Evolutionary conservation across 2,797 vertebrate genomes (phyloP), one percentile per base, ranked within the genome.

Genomic region (Muscicapa comitata): DNA sequence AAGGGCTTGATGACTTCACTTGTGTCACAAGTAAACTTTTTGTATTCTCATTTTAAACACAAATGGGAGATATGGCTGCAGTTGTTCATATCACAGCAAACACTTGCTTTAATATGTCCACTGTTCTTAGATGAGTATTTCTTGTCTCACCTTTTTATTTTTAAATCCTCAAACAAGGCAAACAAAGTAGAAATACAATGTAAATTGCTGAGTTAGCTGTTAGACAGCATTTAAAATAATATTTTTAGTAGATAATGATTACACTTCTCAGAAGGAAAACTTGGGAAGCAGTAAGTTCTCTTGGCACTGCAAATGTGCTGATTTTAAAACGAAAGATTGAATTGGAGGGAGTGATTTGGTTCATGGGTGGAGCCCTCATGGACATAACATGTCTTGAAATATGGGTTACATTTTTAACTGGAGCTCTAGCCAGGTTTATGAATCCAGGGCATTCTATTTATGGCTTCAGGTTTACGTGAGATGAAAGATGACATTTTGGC

Each of bases 381-480:
- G 84, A 88, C 71, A 51, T 54, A 92, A 51, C 31, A 25, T 19
- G 0, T 72, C 83, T 72, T 83, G 81, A 94, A 91, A 86, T 91
- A 43, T 37, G 66, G 72, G 81, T 94, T 97, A 48, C 40, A 16
- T 54, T 91, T 92, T 87, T 71, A 86, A 80, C 75, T 88, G 65
- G 54, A 54, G n/a, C 78, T 93, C 26, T 83, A 54, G 72, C 86
- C 91, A 96, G 85, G 89, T 96, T 93, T 93, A 76, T 93, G 70
- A 94, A 95, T 95, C 86, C 77, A 87, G 85, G 47, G 38, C 84
- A 68, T 82, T 93, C 94, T 96, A 77, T 94, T 94, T 94, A 91
- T 70, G 76, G 78, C 54, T 90, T 78, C 89, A 92, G 87, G 89
- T 96, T 94, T 89, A 91, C 19, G 16, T 86, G 86, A 91, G 94